Base-by-base conservation (phyloP, 2,888 invertebrate genomes). In the Sinotaia quadrata region DNA sequence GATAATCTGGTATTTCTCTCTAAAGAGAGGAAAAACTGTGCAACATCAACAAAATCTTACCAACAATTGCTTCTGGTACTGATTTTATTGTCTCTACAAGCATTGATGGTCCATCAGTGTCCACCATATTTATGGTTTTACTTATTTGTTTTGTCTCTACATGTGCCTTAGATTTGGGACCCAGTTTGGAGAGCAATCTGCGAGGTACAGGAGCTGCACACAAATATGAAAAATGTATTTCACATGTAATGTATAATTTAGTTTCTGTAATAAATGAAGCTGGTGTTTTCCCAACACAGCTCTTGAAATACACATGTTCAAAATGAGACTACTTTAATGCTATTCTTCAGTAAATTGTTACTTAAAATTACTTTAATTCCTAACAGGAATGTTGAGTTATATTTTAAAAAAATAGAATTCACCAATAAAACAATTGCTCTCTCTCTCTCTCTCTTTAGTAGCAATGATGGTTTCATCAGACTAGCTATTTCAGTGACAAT, bases 131-230 rank as follows among this genome's bases (percentile, higher is more conserved):
- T 21, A 52, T 7, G 31, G 27, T 15, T 18, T 29, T 34, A 1
- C 31, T 47, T 7, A 36, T 4, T 36, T 21, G 10, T 15, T 36
- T 27, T 10, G 27, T 51, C 21, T 10, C 18, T 8, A 8, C 8
- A 12, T n/a, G 34, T 2, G 62, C 18, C n/a, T 56, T 18, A 4
- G 61, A 33, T 3, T 51, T 51, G 8, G 65, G 65, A 15, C 65
- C 65, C 10, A 65, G 41, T 18, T 29, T 56, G 54, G n/a, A n/a
- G 10, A 41, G n/a, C 21, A 65, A 18, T 18, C 65, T 29, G 3
- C n/a, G 44, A 18, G 65, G 56, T 4, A 65, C 56, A 79, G 41
- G 44, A 60, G 61, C 80, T 81, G 75, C 82, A 84, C 41, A 82
- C 78, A 71, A 79, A 84, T 49, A 73, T 51, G 2, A 69, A 58